These are phyloP conservation scores for Medauroidea extradentata DNA, from an alignment of 1,140 invertebrate genomes.

Conservation along the genomic window DNA sequence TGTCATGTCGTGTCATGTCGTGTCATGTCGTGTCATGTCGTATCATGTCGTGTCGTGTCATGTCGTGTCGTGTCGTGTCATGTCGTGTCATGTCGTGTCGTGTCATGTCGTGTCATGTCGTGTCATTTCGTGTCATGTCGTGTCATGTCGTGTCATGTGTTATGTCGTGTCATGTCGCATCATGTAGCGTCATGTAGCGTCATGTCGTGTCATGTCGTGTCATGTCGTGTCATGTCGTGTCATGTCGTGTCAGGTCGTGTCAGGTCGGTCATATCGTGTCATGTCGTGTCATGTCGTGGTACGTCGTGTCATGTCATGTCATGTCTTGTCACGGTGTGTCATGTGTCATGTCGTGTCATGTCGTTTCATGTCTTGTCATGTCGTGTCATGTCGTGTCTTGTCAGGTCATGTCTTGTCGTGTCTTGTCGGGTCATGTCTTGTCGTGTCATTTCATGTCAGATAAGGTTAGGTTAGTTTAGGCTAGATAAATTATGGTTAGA, in stretches of 20 bases:
- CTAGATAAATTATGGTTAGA: too few species aligned
- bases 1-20: too few species aligned
- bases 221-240: too few species aligned
- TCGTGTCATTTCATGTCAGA: constrained; percentile 29
- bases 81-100: constrained; percentile 28
- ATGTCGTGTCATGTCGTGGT: constrained; percentile 37
- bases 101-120: constrained; percentile 30
- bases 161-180: too few species aligned
- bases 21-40: too few species aligned
- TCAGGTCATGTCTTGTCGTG: constrained; percentile 28
- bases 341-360: constrained; percentile 33
- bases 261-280: constrained; percentile 30
- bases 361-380: constrained; percentile 28
- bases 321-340: constrained; percentile 36
- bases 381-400: constrained; percentile 32
- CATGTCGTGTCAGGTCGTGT: too few species aligned
- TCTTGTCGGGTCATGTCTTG: constrained; percentile 31
- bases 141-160: too few species aligned
- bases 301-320: constrained; percentile 36
- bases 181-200: too few species aligned
- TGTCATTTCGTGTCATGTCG: too few species aligned
- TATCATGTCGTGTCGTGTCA: too few species aligned
- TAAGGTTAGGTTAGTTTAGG: constrained; percentile 39
- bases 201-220: constrained; percentile 32
- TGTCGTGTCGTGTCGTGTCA: constrained; percentile 31